Conservation (phyloP, 1,140 invertebrate genomes). For the Chelonus insularis region DNA sequence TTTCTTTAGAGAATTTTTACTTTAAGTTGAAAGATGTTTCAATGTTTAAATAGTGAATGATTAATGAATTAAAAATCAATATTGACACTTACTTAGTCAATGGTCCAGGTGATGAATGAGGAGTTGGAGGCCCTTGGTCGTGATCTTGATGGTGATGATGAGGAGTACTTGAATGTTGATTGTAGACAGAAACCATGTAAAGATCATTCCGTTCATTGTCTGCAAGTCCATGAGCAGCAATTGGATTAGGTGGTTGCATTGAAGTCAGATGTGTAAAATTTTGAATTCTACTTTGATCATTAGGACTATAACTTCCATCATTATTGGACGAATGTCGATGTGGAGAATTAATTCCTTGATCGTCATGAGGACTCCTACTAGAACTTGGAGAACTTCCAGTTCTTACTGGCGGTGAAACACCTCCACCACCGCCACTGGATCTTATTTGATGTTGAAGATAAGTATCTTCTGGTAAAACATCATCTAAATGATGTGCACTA, state of each 20-base stretch:
- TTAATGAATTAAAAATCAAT: neutral
- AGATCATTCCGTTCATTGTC: constrained; percentile 46
- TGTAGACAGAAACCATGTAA: constrained; percentile 50
- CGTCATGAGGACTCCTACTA: constrained; percentile 51
- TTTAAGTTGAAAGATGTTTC: too few species aligned
- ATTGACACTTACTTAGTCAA: constrained; percentile 44
- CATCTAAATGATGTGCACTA: constrained; percentile 45
- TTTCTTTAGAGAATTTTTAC: too few species aligned
- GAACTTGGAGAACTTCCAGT: constrained; percentile 52
- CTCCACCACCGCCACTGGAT: constrained; percentile 11
- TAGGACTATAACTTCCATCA: constrained; percentile 45
- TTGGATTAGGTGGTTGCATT: constrained; percentile 46
- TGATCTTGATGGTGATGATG: constrained; percentile 49
- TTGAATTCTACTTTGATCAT: constrained; percentile 46
- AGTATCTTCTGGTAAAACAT: constrained; percentile 41
- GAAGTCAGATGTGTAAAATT: constrained; percentile 53
- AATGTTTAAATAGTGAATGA: constrained; percentile 9
- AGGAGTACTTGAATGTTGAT: constrained; percentile 37
- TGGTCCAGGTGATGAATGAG: constrained; percentile 46
- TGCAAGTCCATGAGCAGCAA: constrained; percentile 39
- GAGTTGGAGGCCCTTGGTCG: constrained; percentile 45
- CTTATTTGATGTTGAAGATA: constrained; percentile 51
- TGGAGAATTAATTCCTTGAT: constrained; percentile 41
- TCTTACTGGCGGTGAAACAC: constrained; percentile 43
- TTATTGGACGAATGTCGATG: constrained; percentile 36